Conservation (phyloP, 2,113 vertebrate genomes). For the Leucoraja erinaceus region DNA sequence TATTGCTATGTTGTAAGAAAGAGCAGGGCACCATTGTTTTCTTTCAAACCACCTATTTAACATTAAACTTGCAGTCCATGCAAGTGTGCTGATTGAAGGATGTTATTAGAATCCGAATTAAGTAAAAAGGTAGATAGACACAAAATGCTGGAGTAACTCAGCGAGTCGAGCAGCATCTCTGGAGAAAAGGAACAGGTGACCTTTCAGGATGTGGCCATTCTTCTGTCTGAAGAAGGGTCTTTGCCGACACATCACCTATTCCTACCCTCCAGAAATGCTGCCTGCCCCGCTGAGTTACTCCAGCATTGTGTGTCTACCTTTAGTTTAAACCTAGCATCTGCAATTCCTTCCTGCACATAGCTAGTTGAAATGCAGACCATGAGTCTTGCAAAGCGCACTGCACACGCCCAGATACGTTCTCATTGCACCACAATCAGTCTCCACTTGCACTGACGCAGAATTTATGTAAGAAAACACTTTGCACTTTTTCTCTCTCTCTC, state of each 20-base stretch:
- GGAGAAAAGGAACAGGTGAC: no score
- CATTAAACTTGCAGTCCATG: neutral
- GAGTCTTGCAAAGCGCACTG: neutral
- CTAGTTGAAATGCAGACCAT: neutral
- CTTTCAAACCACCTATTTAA: neutral
- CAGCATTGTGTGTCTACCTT: no score
- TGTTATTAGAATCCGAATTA: neutral
- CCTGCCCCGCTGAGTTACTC: no score
- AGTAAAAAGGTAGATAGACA: neutral
- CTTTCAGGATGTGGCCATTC: no score
- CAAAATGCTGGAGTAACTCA: no score
- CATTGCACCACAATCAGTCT: conserved; percentile 6
- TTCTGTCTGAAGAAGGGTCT: no score
- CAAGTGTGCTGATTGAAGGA: neutral
- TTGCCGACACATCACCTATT: no score
- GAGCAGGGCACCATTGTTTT: neutral
- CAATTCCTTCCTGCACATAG: no score
- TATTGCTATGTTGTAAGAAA: neutral
- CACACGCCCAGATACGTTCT: neutral
- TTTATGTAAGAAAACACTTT: neutral
- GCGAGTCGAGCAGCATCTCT: no score
- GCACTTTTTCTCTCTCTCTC: neutral
- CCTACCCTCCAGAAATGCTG: no score
- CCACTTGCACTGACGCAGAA: neutral
- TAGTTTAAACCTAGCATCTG: no score